A percentile compares a stretch with the other conserved stretches of the same genome.
These are phyloP conservation scores for Chloropsis cyanopogon DNA, from an alignment of 2,113 vertebrate species.

Conservation along the genomic window DNA sequence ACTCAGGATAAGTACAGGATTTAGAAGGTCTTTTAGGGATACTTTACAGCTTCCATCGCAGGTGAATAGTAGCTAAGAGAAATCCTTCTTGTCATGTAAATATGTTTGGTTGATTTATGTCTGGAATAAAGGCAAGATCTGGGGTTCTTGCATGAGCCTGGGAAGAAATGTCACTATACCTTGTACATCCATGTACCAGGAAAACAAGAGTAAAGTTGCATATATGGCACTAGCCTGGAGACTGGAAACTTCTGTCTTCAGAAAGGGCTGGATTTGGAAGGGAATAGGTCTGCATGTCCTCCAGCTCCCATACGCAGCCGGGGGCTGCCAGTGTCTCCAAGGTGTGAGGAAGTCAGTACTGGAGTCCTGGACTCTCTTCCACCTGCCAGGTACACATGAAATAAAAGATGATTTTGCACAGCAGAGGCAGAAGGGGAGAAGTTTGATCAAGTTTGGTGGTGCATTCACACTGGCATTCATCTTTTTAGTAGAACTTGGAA, in stretches of 20 bases:
- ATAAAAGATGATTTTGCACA: background rate
- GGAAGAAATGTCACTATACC: background rate
- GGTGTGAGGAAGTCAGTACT: background rate
- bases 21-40: background rate
- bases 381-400: background rate
- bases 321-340: background rate
- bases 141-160: background rate
- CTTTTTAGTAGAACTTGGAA: background rate
- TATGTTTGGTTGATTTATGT: background rate
- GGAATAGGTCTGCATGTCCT: background rate
- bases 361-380: background rate
- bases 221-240: fast-evolving
- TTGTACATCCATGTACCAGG: background rate
- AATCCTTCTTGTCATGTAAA: background rate
- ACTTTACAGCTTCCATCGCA: background rate
- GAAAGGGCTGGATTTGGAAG: background rate
- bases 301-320: background rate
- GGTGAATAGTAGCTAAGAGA: background rate
- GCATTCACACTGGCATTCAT: background rate
- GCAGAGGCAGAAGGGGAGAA: background rate
- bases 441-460: background rate
- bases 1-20: background rate
- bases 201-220: background rate
- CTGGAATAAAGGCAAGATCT: background rate
- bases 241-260: background rate